phyloP scores from a whole-genome alignment of 2,797 vertebrate species.

The Helarctos malayanus region DNA sequence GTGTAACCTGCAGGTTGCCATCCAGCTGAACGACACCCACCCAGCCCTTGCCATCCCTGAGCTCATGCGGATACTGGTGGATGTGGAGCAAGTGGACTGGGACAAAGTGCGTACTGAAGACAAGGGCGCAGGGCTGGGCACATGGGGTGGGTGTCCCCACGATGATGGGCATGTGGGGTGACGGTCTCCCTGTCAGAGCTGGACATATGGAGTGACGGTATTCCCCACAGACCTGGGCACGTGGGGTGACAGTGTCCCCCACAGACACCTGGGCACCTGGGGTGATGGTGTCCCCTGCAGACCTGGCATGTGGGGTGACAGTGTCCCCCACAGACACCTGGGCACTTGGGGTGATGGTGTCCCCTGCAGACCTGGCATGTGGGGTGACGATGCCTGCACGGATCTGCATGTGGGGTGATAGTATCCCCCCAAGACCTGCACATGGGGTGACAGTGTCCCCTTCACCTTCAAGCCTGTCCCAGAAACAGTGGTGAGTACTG shows the following conservation, averaged over 20 bases:
- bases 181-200: neutral
- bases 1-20: constrained; percentile 93
- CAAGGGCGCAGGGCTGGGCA: neutral
- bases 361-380: neutral
- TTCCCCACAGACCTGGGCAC: neutral
- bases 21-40: constrained; percentile 99
- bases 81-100: constrained; percentile 96
- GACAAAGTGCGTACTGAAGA: constrained; percentile 91
- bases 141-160: neutral
- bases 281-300: neutral
- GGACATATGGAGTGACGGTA: neutral
- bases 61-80: constrained; percentile 97
- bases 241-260: neutral
- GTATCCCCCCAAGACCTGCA: neutral
- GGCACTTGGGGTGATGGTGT: neutral
- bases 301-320: too few species aligned
- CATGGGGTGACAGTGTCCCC: neutral
- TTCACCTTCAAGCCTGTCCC: neutral
- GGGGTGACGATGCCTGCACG: neutral
- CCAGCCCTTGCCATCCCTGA: constrained; percentile 98
- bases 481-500: neutral
- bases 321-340: neutral
- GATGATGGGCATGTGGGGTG: neutral
- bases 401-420: neutral
- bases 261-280: neutral